Conservation (phyloP, 2,113 vertebrate species). For the Thunnus maccoyii region DNA sequence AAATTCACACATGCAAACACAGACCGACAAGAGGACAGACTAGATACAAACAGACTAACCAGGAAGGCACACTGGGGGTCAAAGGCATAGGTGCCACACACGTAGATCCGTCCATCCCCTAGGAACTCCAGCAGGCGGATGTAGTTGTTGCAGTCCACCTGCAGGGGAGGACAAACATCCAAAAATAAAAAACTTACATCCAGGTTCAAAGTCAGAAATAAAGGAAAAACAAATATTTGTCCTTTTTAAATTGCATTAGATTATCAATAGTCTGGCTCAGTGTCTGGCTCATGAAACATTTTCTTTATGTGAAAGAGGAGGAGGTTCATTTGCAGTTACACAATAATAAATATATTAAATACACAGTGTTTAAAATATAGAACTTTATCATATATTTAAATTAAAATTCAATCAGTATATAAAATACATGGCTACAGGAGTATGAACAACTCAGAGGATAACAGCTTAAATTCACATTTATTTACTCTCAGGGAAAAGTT, state of each 20-base stretch:
- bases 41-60: constrained; percentile 82
- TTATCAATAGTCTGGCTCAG: background rate
- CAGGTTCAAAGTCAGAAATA: background rate
- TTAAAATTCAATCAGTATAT: too few species aligned
- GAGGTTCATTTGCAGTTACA: too few species aligned
- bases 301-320: background rate
- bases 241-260: background rate
- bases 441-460: too few species aligned
- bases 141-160: constrained; percentile 92
- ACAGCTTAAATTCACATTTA: too few species aligned
- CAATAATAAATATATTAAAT: too few species aligned
- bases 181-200: constrained; percentile 1
- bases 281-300: background rate
- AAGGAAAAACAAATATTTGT: too few species aligned
- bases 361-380: too few species aligned
- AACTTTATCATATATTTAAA: too few species aligned
- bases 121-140: constrained; percentile 89
- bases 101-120: constrained; percentile 86
- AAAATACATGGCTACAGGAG: too few species aligned
- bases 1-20: background rate
- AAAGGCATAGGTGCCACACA: constrained; percentile 92
- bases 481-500: too few species aligned
- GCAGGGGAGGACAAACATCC: constrained; percentile 73
- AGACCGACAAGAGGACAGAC: background rate
- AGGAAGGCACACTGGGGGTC: constrained; percentile 91